Percentiles rank a stretch among this genome's conserved stretches.
Evolutionary conservation across 2,797 vertebrate species (phyloP).

Genomic region (Galagoides demidoff): DNA sequence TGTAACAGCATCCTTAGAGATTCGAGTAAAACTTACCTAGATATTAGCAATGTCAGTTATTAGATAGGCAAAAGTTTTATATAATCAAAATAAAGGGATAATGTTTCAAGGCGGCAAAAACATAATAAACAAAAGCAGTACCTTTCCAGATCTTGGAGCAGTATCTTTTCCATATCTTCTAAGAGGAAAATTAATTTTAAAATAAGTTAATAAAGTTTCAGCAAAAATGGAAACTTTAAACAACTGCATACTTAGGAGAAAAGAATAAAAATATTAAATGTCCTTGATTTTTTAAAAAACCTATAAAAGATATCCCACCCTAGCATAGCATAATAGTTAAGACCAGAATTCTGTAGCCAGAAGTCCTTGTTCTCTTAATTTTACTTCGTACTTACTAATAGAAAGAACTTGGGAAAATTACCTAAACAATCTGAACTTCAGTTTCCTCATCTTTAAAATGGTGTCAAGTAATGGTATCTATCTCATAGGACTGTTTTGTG

Average conservation of each 20-base stretch:
- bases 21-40: slow-evolving; percentile 1
- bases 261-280: background rate
- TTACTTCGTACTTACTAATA: background rate
- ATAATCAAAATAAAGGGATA: slow-evolving; percentile 63
- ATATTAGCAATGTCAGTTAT: slow-evolving; percentile 39
- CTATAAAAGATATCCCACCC: background rate
- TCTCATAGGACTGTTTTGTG: background rate
- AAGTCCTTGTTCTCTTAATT: background rate
- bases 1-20: slow-evolving; percentile 47
- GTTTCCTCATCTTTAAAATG: slow-evolving; percentile 11
- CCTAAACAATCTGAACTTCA: slow-evolving; percentile 8
- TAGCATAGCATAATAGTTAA: background rate
- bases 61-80: slow-evolving; percentile 46
- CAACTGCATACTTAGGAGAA: slow-evolving; percentile 15
- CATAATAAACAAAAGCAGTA: background rate
- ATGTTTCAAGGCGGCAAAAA: slow-evolving; percentile 7
- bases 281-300: background rate
- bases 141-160: slow-evolving; percentile 9
- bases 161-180: slow-evolving; percentile 35
- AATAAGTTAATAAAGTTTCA: slow-evolving; percentile 10
- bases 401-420: slow-evolving; percentile 31
- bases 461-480: background rate
- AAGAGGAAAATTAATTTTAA: slow-evolving; percentile 46
- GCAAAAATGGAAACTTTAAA: slow-evolving; percentile 42
- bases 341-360: slow-evolving; percentile 11